Conservation (phyloP, 2,113 vertebrate species). For the Bettongia penicillata region DNA sequence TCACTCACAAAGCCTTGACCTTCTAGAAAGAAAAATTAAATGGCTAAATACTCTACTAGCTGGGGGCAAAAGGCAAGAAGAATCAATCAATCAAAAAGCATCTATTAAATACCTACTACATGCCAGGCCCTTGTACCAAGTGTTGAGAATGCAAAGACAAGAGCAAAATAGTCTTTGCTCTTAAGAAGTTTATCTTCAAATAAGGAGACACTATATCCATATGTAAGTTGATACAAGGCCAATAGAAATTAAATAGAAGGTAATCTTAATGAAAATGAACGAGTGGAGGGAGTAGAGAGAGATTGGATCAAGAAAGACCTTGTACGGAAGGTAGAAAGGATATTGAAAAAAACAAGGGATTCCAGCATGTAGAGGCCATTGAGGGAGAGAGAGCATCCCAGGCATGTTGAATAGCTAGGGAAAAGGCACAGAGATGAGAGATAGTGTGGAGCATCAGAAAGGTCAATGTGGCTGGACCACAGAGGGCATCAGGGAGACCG, state of each 20-base stretch:
- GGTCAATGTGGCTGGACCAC: not conserved
- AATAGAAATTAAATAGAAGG: not conserved
- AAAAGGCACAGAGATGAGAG: not conserved
- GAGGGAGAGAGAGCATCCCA: not conserved
- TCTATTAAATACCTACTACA: not conserved
- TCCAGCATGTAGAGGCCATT: not conserved
- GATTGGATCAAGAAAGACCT: not conserved
- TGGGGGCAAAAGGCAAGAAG: not conserved
- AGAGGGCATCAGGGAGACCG: not conserved
- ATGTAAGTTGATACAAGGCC: not conserved
- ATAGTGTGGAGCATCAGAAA: not conserved
- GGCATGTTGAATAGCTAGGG: not conserved
- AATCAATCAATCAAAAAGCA: not conserved
- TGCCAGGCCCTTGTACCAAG: not conserved
- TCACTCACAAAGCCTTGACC: conserved; percentile 92
- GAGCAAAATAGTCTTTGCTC: not conserved
- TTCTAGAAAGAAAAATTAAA: conserved; percentile 68
- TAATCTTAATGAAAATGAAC: not conserved
- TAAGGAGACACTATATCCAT: not conserved
- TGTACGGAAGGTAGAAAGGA: not conserved
- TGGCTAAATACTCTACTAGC: not conserved
- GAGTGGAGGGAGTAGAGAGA: not conserved
- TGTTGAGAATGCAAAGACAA: not conserved
- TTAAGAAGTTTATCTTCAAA: not conserved
- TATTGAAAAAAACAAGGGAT: not conserved